phyloP scores from a whole-genome alignment of 53 echinoderm and acorn worm species.

The Stichopus horrens region DNA sequence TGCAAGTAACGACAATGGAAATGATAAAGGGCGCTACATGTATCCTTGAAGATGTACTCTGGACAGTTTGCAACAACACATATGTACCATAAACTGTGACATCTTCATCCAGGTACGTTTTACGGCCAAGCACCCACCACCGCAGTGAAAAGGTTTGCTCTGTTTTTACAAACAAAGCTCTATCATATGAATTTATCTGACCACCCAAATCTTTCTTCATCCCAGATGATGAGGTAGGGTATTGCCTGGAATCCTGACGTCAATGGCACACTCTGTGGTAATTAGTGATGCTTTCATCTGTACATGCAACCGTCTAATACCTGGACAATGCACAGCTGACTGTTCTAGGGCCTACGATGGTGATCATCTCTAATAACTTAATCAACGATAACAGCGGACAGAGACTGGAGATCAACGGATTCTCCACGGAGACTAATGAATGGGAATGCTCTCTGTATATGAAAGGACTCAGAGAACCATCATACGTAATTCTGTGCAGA shows the following conservation, averaged over 20 bases:
- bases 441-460: not conserved
- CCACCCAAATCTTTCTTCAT: not conserved
- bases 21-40: too few species aligned
- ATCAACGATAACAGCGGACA: not conserved
- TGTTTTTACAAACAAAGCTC: not conserved
- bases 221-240: not conserved
- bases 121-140: not conserved
- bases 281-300: not conserved
- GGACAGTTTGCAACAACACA: too few species aligned
- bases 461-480: not conserved
- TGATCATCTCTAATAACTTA: not conserved
- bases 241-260: not conserved
- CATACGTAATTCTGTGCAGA: not conserved
- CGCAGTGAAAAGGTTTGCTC: not conserved
- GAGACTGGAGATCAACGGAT: not conserved
- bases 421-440: not conserved
- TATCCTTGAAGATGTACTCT: too few species aligned
- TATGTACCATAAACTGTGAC: too few species aligned
- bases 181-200: not conserved
- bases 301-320: not conserved
- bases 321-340: not conserved
- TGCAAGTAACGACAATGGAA: too few species aligned
- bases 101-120: not conserved
- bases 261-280: constrained; percentile 8
- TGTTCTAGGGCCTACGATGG: not conserved